Conservation (phyloP, 1,140 invertebrate genomes). For the Heliconius hewitsoni region DNA sequence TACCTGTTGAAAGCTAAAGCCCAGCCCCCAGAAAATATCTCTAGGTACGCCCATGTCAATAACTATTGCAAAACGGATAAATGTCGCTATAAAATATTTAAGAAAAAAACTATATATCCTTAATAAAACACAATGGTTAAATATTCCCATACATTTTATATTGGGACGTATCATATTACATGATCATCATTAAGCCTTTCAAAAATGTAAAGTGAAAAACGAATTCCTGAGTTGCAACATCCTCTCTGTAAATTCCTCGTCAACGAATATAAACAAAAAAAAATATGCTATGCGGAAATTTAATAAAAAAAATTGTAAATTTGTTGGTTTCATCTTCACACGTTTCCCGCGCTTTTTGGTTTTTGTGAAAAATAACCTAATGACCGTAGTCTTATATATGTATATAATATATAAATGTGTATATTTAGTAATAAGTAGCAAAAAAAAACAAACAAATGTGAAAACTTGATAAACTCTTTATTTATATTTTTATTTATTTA, state of each 20-base stretch:
- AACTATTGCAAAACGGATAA: no score
- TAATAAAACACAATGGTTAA: background rate
- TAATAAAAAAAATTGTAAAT: background rate
- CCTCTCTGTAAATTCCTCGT: background rate
- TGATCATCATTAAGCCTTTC: constrained; percentile 3
- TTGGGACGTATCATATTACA: background rate
- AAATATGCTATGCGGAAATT: constrained; percentile 8
- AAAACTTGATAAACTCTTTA: no score
- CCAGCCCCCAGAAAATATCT: no score
- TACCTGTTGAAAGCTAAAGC: no score
- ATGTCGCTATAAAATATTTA: no score
- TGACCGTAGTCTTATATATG: background rate
- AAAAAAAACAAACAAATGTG: no score
- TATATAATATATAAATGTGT: no score
- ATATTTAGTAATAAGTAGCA: no score
- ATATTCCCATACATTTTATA: background rate
- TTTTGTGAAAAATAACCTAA: background rate
- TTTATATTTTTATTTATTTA: no score
- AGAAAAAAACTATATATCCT: no score
- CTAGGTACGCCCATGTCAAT: no score
- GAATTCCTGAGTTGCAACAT: background rate
- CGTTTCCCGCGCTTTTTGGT: background rate
- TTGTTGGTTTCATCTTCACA: background rate
- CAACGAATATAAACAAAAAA: constrained; percentile 6
- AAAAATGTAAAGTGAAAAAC: constrained; percentile 1